A percentile compares a stretch with the other conserved stretches of the same genome.
phyloP scores from a whole-genome alignment of 2,888 invertebrate species.

The Heteromyza rotundicornis region DNA sequence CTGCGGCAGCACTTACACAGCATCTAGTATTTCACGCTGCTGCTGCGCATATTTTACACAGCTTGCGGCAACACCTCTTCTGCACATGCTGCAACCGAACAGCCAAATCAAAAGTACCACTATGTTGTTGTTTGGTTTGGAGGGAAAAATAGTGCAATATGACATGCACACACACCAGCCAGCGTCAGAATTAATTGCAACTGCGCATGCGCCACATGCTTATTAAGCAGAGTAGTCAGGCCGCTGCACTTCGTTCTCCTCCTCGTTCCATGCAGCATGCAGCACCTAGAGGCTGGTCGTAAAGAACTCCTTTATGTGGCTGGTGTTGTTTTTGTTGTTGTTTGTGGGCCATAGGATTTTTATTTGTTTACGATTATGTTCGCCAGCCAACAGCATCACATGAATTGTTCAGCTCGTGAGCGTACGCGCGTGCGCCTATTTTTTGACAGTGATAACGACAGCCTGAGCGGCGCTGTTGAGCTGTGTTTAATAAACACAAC shows the following conservation, averaged over 20 bases:
- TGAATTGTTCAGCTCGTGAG: constrained; percentile 3
- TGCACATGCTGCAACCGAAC: background rate
- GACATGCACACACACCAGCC: background rate
- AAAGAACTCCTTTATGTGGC: constrained; percentile 20
- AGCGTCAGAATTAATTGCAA: constrained; percentile 14
- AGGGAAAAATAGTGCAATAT: background rate
- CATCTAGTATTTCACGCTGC: constrained; percentile 24
- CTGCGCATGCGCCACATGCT: constrained; percentile 7
- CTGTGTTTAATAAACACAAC: background rate
- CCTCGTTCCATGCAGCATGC: background rate
- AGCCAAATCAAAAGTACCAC: background rate
- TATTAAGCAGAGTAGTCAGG: background rate
- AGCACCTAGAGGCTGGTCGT: constrained; percentile 17
- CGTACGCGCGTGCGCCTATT: background rate
- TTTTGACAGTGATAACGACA: constrained; percentile 41
- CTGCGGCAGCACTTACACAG: background rate
- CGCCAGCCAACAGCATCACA: constrained; percentile 41
- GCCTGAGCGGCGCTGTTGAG: constrained; percentile 15
- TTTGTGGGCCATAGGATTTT: constrained; percentile 51
- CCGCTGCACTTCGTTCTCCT: background rate
- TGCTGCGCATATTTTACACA: constrained; percentile 16
- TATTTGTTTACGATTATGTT: constrained; percentile 57
- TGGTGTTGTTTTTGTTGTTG: too few species aligned
- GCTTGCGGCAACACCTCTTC: constrained; percentile 24
- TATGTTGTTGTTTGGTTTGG: background rate